Conservation (phyloP, 2,797 vertebrate genomes). For the Chromis chromis region DNA sequence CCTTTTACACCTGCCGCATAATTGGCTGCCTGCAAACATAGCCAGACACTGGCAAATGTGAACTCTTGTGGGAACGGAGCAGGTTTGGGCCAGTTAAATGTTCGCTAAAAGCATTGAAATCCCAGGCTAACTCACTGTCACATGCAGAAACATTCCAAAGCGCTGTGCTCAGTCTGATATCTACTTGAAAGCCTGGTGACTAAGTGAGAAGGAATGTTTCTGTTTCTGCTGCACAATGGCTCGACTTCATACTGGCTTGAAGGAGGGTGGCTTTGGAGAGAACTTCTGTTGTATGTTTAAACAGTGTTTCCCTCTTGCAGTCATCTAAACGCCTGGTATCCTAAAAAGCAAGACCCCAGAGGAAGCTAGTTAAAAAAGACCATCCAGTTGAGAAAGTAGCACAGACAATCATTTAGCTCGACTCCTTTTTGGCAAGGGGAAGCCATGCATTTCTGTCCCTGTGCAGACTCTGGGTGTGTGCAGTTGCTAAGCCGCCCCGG, state of each 20-base stretch:
- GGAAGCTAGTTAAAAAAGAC: slow-evolving; percentile 38
- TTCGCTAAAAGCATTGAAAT: slow-evolving; percentile 34
- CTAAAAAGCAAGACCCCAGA: slow-evolving; percentile 18
- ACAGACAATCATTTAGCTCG: slow-evolving; percentile 21
- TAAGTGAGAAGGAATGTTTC: slow-evolving; percentile 18
- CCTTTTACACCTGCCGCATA: slow-evolving; percentile 52
- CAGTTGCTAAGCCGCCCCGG: slow-evolving; percentile 28
- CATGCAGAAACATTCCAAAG: slow-evolving; percentile 48
- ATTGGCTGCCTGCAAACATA: slow-evolving; percentile 47
- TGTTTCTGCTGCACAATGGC: background rate
- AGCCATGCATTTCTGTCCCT: slow-evolving; percentile 6
- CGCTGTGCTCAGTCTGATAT: slow-evolving; percentile 42
- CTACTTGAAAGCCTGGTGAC: slow-evolving; percentile 42
- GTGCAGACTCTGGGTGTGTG: slow-evolving; percentile 24
- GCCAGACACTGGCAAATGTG: slow-evolving; percentile 18
- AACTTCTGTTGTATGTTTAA: slow-evolving; percentile 34
- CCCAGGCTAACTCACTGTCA: slow-evolving; percentile 26
- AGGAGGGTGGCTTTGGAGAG: slow-evolving; percentile 16
- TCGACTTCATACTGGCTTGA: slow-evolving; percentile 2
- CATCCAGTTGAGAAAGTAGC: slow-evolving; percentile 30
- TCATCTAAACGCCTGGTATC: slow-evolving; percentile 15
- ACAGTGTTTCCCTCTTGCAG: slow-evolving; percentile 32
- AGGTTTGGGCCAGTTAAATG: slow-evolving; percentile 47
- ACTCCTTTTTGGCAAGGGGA: slow-evolving; percentile 13
- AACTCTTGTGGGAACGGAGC: slow-evolving; percentile 34